Conservation (phyloP, 2,888 invertebrate genomes). For the Cyaniris semiargus region DNA sequence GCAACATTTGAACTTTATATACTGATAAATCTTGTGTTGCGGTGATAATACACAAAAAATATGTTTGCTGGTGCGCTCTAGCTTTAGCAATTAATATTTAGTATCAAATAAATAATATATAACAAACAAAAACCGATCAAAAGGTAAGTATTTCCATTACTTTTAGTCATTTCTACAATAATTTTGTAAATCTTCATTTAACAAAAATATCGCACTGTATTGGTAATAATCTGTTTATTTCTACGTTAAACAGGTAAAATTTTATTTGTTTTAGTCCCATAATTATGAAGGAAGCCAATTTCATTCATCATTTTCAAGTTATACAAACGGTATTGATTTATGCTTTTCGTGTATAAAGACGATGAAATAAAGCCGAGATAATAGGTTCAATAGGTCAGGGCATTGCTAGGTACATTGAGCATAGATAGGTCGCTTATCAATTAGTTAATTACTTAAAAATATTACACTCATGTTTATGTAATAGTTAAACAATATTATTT, state of each 20-base stretch:
- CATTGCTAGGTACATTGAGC: not conserved
- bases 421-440: slow-evolving; percentile 2
- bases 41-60: slow-evolving; percentile 39
- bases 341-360: not conserved
- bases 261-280: not conserved
- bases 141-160: not conserved
- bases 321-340: not conserved
- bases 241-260: not conserved
- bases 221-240: not conserved
- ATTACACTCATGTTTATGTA: not conserved
- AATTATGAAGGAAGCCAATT: not conserved
- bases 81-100: not conserved
- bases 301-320: not conserved
- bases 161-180: not conserved
- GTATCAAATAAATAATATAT: not conserved
- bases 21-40: slow-evolving; percentile 49
- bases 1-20: slow-evolving; percentile 71
- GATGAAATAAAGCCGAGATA: not conserved
- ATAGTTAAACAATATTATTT: not conserved
- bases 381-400: slow-evolving; percentile 25
- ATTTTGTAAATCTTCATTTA: not conserved
- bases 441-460: slow-evolving; percentile 3
- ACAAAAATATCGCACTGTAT: not conserved
- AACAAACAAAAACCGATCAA: not conserved
- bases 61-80: slow-evolving; percentile 33